Conservation (phyloP, 2,113 vertebrate genomes). For the Bucco capensis region DNA sequence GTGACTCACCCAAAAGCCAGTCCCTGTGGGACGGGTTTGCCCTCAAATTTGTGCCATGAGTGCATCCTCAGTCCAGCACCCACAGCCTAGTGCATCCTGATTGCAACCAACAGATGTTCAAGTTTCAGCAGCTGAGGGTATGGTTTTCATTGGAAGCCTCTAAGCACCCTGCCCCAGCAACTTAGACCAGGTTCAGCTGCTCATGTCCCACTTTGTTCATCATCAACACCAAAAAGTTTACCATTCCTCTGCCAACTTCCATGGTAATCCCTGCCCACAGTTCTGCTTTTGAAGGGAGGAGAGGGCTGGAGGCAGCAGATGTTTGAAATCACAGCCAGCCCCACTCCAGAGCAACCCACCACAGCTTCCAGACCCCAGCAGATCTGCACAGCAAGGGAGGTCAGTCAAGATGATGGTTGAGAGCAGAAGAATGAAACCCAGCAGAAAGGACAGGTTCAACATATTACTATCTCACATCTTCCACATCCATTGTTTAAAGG, state of each 20-base stretch:
- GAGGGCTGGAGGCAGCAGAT: not conserved
- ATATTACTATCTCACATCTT: not conserved
- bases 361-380: not conserved
- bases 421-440: not conserved
- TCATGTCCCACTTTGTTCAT: not conserved
- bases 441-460: not conserved
- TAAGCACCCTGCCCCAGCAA: not conserved
- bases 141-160: not conserved
- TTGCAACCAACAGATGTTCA: not conserved
- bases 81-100: not conserved
- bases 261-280: not conserved
- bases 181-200: not conserved
- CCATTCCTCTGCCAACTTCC: not conserved
- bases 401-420: not conserved
- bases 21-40: not conserved
- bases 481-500: not conserved
- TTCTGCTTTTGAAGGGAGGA: not conserved
- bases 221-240: not conserved
- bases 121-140: not conserved
- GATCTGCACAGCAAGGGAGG: not conserved
- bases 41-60: not conserved
- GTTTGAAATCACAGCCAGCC: not conserved
- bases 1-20: not conserved
- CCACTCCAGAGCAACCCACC: not conserved
- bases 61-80: not conserved